Conservation (phyloP, 2,797 vertebrate genomes). For the Clarias fuscus region DNA sequence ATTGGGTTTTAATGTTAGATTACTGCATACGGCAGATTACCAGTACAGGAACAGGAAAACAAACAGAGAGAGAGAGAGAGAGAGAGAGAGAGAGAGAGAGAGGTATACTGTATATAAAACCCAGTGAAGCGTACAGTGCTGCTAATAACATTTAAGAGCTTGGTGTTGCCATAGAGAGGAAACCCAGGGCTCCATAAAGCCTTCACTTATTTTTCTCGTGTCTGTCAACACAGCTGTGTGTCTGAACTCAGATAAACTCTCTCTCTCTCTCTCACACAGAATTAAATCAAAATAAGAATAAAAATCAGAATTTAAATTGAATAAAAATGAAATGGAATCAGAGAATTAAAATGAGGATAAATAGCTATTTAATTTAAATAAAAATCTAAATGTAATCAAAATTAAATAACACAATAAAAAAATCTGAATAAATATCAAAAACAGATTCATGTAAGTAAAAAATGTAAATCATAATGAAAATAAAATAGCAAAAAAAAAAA, state of each 20-base stretch:
- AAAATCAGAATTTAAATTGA: background rate
- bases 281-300: background rate
- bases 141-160: background rate
- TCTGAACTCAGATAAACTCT: conserved; percentile 15
- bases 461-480: too few relatives aligned
- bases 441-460: too few relatives aligned
- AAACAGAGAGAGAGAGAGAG: background rate
- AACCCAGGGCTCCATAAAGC: background rate
- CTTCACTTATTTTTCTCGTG: background rate
- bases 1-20: background rate
- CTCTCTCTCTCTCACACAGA: background rate
- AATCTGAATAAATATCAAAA: too few relatives aligned
- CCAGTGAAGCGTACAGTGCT: background rate
- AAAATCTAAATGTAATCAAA: too few relatives aligned
- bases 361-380: too few relatives aligned
- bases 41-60: background rate
- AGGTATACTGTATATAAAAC: background rate
- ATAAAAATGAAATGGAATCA: too few relatives aligned
- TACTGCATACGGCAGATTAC: background rate
- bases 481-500: too few relatives aligned
- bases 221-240: conserved; percentile 1
- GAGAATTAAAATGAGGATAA: too few relatives aligned
- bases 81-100: background rate
- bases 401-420: too few relatives aligned
- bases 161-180: conserved; percentile 10